A percentile compares a stretch with the other conserved stretches of the same genome.
Conservation (phyloP, 2,888 invertebrate genomes). For the Apodemia duryi region DNA sequence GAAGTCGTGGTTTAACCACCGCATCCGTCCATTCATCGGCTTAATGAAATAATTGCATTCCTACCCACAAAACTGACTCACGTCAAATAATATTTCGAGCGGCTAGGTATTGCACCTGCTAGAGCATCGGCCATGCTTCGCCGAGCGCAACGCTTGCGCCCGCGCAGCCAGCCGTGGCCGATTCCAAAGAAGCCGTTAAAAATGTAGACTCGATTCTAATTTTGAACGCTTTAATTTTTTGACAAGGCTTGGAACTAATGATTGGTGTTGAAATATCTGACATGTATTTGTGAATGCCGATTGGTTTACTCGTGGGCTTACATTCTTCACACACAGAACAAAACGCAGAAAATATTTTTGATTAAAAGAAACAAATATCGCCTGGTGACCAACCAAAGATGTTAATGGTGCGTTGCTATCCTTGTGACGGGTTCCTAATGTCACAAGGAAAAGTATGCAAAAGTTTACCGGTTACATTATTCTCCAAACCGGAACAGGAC, state of each 20-base stretch:
- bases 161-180: constrained; percentile 20
- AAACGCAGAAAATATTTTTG: no score
- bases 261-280: background rate
- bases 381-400: no score
- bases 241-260: constrained; percentile 8
- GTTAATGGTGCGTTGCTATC: no score
- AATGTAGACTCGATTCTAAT: constrained; percentile 23
- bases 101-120: constrained; percentile 42
- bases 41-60: constrained; percentile 24
- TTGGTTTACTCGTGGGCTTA: background rate
- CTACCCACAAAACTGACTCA: constrained; percentile 17
- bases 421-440: no score
- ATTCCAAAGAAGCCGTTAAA: constrained; percentile 24
- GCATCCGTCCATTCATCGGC: constrained; percentile 25
- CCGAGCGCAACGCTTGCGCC: constrained; percentile 40
- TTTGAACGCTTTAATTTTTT: constrained; percentile 18
- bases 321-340: no score
- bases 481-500: no score
- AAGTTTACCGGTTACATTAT: no score
- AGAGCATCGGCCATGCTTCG: constrained; percentile 40
- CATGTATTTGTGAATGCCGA: background rate
- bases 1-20: constrained; percentile 17
- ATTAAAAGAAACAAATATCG: no score
- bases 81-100: constrained; percentile 15
- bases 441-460: no score